A percentile compares a stretch with the other conserved stretches of the same genome.
These are phyloP conservation scores for Panagrolaimus sp. DNA, from an alignment of 1,140 invertebrate genomes.

Conservation along the genomic window DNA sequence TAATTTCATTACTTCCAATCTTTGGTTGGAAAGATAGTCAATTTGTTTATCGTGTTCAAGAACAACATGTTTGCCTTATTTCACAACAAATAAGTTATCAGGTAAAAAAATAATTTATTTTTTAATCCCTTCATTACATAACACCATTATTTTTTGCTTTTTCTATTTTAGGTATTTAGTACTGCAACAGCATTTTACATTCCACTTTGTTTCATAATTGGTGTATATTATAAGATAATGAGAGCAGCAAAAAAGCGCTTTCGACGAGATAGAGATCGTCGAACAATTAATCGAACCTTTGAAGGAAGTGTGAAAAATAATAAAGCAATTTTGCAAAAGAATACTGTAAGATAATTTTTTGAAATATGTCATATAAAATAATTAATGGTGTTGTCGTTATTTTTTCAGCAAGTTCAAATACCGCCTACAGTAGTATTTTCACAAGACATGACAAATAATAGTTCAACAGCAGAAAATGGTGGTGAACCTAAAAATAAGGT, in stretches of 20 bases:
- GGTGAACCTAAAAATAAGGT: too few relatives aligned
- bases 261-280: slow-evolving; percentile 51
- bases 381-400: too few relatives aligned
- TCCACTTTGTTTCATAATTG: slow-evolving; percentile 69
- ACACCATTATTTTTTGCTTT: too few relatives aligned
- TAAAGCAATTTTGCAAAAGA: slow-evolving; percentile 6
- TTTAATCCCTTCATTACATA: too few relatives aligned
- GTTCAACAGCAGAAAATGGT: not conserved
- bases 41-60: slow-evolving; percentile 67
- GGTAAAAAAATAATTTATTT: slow-evolving; percentile 60
- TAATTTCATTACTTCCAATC: slow-evolving; percentile 79
- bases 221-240: slow-evolving; percentile 76
- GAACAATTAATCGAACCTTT: slow-evolving; percentile 41
- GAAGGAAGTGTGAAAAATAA: not conserved
- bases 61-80: slow-evolving; percentile 76
- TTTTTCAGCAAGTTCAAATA: slow-evolving; percentile 8
- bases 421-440: slow-evolving; percentile 13
- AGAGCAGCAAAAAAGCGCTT: slow-evolving; percentile 56
- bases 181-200: slow-evolving; percentile 58
- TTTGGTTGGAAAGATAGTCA: slow-evolving; percentile 68
- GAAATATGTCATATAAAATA: too few relatives aligned
- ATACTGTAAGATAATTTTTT: not conserved
- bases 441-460: slow-evolving; percentile 10
- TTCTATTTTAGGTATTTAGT: slow-evolving; percentile 59
- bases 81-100: slow-evolving; percentile 83